Evolutionary conservation across 2,113 vertebrate species (phyloP), one percentile per base, ranked within the genome.

Genomic region (Rhagologus leucostigma): DNA sequence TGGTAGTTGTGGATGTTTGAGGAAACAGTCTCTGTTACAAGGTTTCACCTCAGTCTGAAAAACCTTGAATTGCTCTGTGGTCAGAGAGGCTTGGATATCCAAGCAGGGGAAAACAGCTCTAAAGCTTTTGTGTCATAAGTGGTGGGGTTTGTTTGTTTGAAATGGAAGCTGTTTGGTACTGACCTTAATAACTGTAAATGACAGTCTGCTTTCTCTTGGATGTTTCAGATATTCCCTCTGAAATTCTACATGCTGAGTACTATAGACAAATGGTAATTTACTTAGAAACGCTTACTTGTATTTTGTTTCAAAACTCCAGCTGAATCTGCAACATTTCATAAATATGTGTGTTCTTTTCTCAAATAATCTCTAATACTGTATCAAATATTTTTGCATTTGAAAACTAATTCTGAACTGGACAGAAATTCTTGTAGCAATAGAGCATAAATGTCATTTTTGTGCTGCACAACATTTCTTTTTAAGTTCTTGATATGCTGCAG

Each of bases 21-120:
- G 71, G 90, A 92, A 97, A 85, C n/a, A 26, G 50, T 46, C 56
- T 90, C 55, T 89, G 64, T 95, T 95, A 84, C 29, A 84, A 81
- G n/a, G 57, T 83, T 75, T 95, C 87, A 77, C 16, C 59, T 62
- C 76, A 81, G 41, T 62, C 50, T 87, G 64, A 35, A 94, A 84
- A 83, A 8, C 67, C 8, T 29, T 10, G 19, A 82, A 22, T 41
- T 74, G 33, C 44, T 87, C 70, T 90, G 64, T 90, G 90, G 55
- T 94, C 57, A 52, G 71, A n/a, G 42, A 84, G 29, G 33, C 89
- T 80, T 87, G 68, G 80, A 62, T 74, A 71, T 37, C 47, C 22
- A 68, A 73, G 37, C 42, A 71, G 39, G 49, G 57, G 33, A 83
- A 93, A 84, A 75, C 62, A 78, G 27, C 53, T 96, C 89, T 84